Conservation (phyloP, 1,140 invertebrate genomes). For the Pseudoatta argentina region DNA sequence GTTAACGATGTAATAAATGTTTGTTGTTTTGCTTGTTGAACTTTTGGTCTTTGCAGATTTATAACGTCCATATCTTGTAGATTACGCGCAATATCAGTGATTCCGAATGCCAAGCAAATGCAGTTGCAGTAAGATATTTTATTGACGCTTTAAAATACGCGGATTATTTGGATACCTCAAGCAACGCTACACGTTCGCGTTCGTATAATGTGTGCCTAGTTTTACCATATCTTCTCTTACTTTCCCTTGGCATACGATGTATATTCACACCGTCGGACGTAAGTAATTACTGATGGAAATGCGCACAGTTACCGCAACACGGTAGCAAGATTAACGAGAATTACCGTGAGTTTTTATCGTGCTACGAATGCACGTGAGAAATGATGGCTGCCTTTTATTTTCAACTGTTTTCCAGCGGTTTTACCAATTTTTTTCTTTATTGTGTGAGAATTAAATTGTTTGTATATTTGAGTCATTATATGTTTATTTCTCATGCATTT, state of each 20-base stretch:
- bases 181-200: background rate
- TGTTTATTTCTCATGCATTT: too few relatives aligned
- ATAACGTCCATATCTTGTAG: too few relatives aligned
- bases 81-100: background rate
- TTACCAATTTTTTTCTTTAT: background rate
- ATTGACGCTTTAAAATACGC: background rate
- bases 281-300: conserved; percentile 63
- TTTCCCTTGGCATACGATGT: conserved; percentile 43
- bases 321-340: conserved; percentile 57
- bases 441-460: background rate
- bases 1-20: background rate
- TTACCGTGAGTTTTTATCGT: conserved; percentile 55
- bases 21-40: background rate
- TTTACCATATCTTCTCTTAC: conserved; percentile 40
- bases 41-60: background rate
- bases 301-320: conserved; percentile 45
- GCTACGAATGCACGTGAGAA: conserved; percentile 12
- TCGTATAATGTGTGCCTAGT: conserved; percentile 9
- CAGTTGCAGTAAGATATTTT: background rate
- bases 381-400: conserved; percentile 27
- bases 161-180: background rate
- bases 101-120: background rate
- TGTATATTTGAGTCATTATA: background rate
- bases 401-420: background rate
- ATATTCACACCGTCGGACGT: conserved; percentile 30